A percentile compares a stretch with the other conserved stretches of the same genome.
phyloP scores from a whole-genome alignment of 1,140 invertebrate species.

The Teleopsis dalmanni region DNA sequence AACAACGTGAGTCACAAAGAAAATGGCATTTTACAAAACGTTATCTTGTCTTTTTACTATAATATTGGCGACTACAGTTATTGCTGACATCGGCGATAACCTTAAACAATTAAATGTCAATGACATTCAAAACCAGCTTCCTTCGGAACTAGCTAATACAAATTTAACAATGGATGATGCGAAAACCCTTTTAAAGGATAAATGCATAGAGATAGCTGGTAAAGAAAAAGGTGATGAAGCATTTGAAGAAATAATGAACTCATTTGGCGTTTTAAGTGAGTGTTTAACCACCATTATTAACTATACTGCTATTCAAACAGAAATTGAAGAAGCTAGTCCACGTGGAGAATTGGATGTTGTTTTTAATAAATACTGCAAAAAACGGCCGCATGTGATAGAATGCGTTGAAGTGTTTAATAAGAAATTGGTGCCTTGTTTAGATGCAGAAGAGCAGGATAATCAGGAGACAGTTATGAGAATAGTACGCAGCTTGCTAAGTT shows the following conservation, averaged over 20 bases:
- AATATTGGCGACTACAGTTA: too few species aligned
- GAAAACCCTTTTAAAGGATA: conserved; percentile 21
- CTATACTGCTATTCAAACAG: conserved; percentile 47
- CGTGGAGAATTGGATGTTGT: conserved; percentile 51
- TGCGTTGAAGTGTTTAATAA: conserved; percentile 56
- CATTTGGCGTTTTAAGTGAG: conserved; percentile 24
- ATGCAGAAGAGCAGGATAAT: conserved; percentile 48
- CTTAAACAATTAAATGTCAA: conserved; percentile 13
- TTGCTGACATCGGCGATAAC: conserved; percentile 7
- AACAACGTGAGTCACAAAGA: too few species aligned
- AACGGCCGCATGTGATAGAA: conserved; percentile 49
- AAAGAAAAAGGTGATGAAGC: conserved; percentile 25
- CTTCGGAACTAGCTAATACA: conserved; percentile 13
- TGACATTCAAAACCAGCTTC: conserved; percentile 16
- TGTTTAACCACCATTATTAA: conserved; percentile 50
- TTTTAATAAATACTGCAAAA: conserved; percentile 55
- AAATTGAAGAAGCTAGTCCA: conserved; percentile 56
- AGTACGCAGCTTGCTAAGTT: conserved; percentile 59
- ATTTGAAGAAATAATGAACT: conserved; percentile 22
- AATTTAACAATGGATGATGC: conserved; percentile 22
- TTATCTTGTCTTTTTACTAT: too few species aligned
- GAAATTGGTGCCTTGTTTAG: conserved; percentile 55
- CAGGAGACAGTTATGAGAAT: conserved; percentile 53
- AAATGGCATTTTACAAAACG: too few species aligned
- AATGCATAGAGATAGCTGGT: conserved; percentile 33